These are phyloP conservation scores for Balanococcus diminutus DNA, from an alignment of 2,888 invertebrate genomes.

Conservation along the genomic window DNA sequence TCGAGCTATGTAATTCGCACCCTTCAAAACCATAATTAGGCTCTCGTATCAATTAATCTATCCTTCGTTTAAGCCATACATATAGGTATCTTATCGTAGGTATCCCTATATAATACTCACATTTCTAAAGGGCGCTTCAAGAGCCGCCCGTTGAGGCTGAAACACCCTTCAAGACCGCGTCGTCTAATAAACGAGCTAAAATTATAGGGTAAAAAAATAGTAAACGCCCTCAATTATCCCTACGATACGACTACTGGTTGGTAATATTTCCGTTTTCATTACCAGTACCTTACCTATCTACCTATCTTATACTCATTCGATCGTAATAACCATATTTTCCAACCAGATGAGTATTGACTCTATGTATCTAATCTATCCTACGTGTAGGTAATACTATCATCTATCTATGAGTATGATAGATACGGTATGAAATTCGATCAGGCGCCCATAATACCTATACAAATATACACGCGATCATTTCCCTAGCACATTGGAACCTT, in stretches of 20 bases:
- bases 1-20: neutral
- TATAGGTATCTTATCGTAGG: too few relatives aligned
- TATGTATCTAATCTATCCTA: too few relatives aligned
- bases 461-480: slow-evolving; percentile 6
- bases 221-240: slow-evolving; percentile 29
- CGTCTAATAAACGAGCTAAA: neutral
- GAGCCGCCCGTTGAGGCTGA: neutral
- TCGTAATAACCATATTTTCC: neutral
- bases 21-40: neutral
- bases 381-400: too few relatives aligned
- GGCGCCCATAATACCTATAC: neutral
- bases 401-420: too few relatives aligned
- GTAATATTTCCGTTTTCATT: neutral
- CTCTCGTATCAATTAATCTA: neutral
- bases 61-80: neutral
- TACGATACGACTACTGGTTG: slow-evolving; percentile 27
- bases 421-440: neutral
- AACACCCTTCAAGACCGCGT: neutral
- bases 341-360: neutral
- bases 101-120: too few relatives aligned
- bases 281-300: neutral
- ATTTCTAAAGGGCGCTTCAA: neutral
- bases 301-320: too few relatives aligned
- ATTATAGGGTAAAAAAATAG: slow-evolving; percentile 17
- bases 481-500: neutral